phyloP scores from a whole-genome alignment of 1,140 invertebrate genomes.

The Zeugodacus cucurbitae region DNA sequence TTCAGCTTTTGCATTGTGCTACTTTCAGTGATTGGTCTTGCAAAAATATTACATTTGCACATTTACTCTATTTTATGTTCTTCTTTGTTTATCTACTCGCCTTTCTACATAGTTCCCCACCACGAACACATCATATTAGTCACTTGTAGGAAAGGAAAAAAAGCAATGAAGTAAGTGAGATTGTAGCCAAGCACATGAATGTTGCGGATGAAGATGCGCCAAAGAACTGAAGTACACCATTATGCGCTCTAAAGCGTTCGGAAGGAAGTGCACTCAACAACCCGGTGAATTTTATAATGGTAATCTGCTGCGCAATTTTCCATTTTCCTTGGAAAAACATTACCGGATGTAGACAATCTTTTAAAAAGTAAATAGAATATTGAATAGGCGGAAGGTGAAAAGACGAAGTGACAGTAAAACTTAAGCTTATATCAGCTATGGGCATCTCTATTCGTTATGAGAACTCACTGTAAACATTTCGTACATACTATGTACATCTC shows the following conservation, averaged over 20 bases:
- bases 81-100: neutral
- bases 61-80: neutral
- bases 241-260: neutral
- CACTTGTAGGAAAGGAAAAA: neutral
- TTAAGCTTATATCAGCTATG: no score
- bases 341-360: neutral
- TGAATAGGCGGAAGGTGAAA: no score
- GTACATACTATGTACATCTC: constrained; percentile 55
- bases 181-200: neutral
- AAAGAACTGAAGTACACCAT: neutral
- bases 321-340: neutral
- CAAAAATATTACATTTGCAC: neutral
- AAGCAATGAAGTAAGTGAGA: neutral
- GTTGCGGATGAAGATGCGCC: neutral
- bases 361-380: neutral
- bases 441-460: no score
- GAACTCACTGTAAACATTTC: no score
- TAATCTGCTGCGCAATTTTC: constrained; percentile 5
- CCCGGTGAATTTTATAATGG: neutral
- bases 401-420: no score
- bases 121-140: neutral
- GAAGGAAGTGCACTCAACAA: constrained; percentile 25
- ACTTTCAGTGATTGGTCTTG: neutral
- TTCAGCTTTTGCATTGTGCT: neutral
- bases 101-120: neutral